Evolutionary conservation across 2,888 invertebrate genomes (phyloP).

Genomic region (Archips xylosteana): DNA sequence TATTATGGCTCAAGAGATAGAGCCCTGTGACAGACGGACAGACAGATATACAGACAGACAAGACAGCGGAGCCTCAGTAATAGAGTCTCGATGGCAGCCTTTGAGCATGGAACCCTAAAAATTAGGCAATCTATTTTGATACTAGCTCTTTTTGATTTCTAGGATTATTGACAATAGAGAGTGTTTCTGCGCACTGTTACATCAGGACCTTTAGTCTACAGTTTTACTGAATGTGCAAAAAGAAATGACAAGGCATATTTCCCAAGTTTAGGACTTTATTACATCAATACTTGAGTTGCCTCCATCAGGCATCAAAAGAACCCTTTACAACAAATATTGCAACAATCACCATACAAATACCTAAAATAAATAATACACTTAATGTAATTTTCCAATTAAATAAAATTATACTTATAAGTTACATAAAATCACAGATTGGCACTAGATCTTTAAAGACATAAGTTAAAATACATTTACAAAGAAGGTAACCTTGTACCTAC

Average conservation of each 20-base stretch:
- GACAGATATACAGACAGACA: too few relatives aligned
- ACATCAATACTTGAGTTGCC: neutral
- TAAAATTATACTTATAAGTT: conserved; percentile 31
- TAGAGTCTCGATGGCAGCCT: too few relatives aligned
- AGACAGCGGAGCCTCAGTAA: too few relatives aligned
- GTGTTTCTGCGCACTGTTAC: too few relatives aligned
- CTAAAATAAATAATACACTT: conserved; percentile 44
- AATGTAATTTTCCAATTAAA: conserved; percentile 36
- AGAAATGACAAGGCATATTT: neutral
- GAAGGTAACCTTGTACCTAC: neutral
- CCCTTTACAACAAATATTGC: conserved; percentile 1
- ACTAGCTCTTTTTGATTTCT: too few relatives aligned
- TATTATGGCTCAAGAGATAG: too few relatives aligned
- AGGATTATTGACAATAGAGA: too few relatives aligned
- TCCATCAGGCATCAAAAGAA: neutral
- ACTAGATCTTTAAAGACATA: conserved; percentile 47
- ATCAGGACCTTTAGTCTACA: too few relatives aligned
- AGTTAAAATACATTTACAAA: neutral
- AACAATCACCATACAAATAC: conserved; percentile 18
- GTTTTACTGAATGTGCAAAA: neutral
- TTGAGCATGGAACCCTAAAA: too few relatives aligned
- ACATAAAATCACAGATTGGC: conserved; percentile 65
- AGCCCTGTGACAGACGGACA: too few relatives aligned
- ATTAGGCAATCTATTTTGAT: too few relatives aligned
- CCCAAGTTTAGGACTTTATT: neutral